Conservation (phyloP, 2,113 vertebrate genomes). For the Onychorhynchus coronatus region DNA sequence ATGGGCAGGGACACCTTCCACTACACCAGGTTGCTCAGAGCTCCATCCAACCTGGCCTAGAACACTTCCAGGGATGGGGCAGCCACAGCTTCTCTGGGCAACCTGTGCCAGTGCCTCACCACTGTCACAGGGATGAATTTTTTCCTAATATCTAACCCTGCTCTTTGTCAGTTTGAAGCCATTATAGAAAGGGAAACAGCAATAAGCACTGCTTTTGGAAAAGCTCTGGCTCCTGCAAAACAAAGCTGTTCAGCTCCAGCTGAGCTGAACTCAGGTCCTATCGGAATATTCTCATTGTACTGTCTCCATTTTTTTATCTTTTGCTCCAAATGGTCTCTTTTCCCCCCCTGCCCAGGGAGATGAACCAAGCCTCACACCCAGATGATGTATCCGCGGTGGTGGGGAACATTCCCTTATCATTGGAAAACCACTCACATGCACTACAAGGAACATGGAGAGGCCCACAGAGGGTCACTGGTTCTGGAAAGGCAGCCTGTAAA, state of each 20-base stretch:
- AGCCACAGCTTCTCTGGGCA: neutral
- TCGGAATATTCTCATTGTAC: neutral
- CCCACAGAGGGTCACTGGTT: neutral
- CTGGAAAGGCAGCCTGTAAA: neutral
- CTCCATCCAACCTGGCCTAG: neutral
- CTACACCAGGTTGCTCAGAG: neutral
- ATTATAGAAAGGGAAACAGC: neutral
- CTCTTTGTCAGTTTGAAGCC: neutral
- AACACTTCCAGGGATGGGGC: neutral
- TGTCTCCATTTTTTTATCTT: neutral
- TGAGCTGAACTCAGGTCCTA: neutral
- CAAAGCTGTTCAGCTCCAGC: neutral
- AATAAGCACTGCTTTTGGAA: neutral
- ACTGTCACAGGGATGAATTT: neutral
- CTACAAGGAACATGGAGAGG: neutral
- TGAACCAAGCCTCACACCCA: neutral
- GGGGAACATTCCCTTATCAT: neutral
- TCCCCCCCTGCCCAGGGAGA: neutral
- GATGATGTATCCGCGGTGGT: fast-evolving
- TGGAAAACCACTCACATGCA: neutral
- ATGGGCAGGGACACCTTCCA: neutral
- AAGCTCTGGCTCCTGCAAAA: neutral
- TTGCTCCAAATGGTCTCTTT: neutral
- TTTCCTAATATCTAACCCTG: neutral
- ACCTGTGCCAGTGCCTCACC: neutral